phyloP scores from a whole-genome alignment of 2,888 invertebrate genomes.

The Drosophila mimica region DNA sequence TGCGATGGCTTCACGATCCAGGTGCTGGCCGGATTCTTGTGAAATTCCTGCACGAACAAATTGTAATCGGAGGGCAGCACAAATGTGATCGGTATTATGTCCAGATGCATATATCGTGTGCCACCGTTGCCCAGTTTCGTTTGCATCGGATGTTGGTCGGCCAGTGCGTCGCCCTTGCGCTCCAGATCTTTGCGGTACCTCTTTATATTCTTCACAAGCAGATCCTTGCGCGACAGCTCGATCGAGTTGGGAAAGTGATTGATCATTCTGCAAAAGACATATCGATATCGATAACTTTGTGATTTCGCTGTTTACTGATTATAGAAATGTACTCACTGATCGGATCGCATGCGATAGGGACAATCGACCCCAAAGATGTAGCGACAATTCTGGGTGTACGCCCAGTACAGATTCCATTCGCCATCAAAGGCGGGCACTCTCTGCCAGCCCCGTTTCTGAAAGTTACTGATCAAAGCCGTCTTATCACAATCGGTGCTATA shows the following conservation, averaged over 20 bases:
- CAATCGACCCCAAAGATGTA: conserved; percentile 96
- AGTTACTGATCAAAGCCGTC: conserved; percentile 95
- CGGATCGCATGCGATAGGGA: conserved; percentile 95
- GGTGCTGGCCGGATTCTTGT: conserved; percentile 96
- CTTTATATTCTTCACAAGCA: conserved; percentile 98
- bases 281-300: neutral
- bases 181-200: conserved; percentile 96
- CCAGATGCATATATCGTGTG: conserved; percentile 92
- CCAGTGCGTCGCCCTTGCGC: conserved; percentile 93
- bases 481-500: conserved; percentile 90
- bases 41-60: conserved; percentile 98
- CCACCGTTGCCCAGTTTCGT: conserved; percentile 87
- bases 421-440: conserved; percentile 91
- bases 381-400: conserved; percentile 95
- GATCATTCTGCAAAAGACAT: conserved; percentile 87
- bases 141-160: conserved; percentile 87
- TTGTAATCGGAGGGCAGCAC: conserved; percentile 97
- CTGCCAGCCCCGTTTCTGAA: conserved; percentile 95
- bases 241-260: conserved; percentile 99
- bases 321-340: conserved; percentile 87
- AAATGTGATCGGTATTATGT: conserved; percentile 97
- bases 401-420: conserved; percentile 99
- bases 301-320: neutral
- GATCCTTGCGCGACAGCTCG: conserved; percentile 97
- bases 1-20: conserved; percentile 99